A percentile compares a stretch with the other conserved stretches of the same genome.
phyloP scores from a whole-genome alignment of 1,140 invertebrate species.

The Ips typographus region DNA sequence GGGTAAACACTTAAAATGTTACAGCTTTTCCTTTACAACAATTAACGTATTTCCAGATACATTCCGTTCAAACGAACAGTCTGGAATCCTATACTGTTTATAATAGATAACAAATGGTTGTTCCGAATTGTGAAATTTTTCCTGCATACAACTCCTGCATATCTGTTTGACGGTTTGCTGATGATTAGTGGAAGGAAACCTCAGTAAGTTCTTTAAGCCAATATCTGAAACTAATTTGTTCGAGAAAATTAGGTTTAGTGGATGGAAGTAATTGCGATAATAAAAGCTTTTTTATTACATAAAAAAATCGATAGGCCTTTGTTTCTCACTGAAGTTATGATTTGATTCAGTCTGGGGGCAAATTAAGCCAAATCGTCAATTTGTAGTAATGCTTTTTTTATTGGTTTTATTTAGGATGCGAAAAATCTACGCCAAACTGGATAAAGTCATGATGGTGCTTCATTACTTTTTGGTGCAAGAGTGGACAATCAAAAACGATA shows the following conservation, averaged over 20 bases:
- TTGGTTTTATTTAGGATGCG: slow-evolving; percentile 30
- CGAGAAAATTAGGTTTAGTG: background rate
- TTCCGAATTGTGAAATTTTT: slow-evolving; percentile 68
- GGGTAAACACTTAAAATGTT: slow-evolving; percentile 16
- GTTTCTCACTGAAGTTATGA: background rate
- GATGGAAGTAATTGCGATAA: slow-evolving; percentile 13
- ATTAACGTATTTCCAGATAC: slow-evolving; percentile 15
- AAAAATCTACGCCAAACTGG: slow-evolving; percentile 34
- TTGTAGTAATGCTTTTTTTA: background rate
- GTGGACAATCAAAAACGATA: slow-evolving; percentile 37
- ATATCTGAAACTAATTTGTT: background rate
- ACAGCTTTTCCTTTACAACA: background rate
- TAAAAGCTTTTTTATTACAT: slow-evolving; percentile 16
- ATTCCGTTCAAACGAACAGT: slow-evolving; percentile 34
- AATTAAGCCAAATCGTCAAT: too few species aligned
- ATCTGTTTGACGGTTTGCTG: slow-evolving; percentile 71
- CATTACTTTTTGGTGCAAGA: slow-evolving; percentile 37
- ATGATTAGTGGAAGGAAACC: slow-evolving; percentile 71
- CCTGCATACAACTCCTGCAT: slow-evolving; percentile 80
- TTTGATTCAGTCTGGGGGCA: background rate
- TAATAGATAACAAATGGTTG: slow-evolving; percentile 53
- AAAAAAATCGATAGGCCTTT: slow-evolving; percentile 7
- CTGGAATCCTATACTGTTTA: slow-evolving; percentile 34
- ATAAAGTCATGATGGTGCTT: slow-evolving; percentile 34
- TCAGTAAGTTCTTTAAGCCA: slow-evolving; percentile 61